Percentiles rank a stretch among this genome's conserved stretches.
Conservation (phyloP, 2,888 invertebrate species). For the Polydrusus tereticollis region DNA sequence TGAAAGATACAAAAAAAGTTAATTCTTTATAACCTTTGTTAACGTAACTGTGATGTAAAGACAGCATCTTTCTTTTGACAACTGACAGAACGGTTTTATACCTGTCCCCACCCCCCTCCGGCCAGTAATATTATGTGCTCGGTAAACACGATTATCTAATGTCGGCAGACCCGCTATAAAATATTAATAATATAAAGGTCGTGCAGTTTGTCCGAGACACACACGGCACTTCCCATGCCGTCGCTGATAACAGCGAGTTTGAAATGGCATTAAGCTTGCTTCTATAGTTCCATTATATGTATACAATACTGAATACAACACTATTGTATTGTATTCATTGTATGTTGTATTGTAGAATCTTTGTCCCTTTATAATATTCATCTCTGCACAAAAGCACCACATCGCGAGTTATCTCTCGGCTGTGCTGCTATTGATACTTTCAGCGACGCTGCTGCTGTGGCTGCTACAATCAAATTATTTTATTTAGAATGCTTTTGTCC, state of each 20-base stretch:
- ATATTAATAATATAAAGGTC: not conserved
- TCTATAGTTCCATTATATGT: constrained; percentile 68
- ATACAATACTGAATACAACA: constrained; percentile 67
- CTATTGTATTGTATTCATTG: constrained; percentile 67
- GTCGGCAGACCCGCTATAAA: too few species aligned
- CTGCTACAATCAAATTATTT: constrained; percentile 50
- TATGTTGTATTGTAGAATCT: constrained; percentile 67
- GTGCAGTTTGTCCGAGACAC: constrained; percentile 36
- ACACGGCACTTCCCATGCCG: constrained; percentile 53
- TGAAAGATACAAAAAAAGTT: too few species aligned
- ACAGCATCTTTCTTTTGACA: too few species aligned
- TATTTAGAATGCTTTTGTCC: constrained; percentile 46
- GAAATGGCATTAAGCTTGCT: constrained; percentile 68
- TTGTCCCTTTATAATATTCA: constrained; percentile 68
- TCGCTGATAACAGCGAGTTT: constrained; percentile 66
- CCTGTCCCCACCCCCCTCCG: too few species aligned
- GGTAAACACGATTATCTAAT: too few species aligned
- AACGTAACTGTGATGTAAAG: too few species aligned
- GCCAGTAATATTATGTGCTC: too few species aligned
- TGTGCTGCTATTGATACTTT: constrained; percentile 65
- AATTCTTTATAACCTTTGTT: too few species aligned
- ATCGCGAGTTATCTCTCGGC: constrained; percentile 64
- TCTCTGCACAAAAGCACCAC: constrained; percentile 66
- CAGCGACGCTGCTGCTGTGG: constrained; percentile 48
- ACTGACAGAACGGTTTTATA: too few species aligned